Evolutionary conservation across 2,113 vertebrate genomes (phyloP).

Genomic region (Pelusios castaneus): DNA sequence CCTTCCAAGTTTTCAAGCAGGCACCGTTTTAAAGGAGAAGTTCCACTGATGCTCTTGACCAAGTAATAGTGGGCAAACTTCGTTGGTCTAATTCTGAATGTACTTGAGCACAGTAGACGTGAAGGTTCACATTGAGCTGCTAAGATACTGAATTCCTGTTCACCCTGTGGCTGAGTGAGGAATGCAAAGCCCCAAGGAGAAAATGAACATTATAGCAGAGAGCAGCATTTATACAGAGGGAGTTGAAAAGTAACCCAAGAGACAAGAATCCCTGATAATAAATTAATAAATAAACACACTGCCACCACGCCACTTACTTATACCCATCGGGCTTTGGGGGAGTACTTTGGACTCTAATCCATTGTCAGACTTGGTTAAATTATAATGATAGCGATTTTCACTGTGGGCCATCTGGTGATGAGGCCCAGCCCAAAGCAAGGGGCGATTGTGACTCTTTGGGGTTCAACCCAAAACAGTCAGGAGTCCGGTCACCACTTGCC

Average conservation of each 20-base stretch:
- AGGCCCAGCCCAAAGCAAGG: neutral
- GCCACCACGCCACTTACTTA: rapidly evolving
- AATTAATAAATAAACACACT: neutral
- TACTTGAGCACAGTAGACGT: neutral
- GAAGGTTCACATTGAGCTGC: no score
- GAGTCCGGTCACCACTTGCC: neutral
- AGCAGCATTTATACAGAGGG: neutral
- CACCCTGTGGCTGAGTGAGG: neutral
- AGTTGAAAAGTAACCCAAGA: no score
- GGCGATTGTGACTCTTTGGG: neutral
- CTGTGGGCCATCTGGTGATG: neutral
- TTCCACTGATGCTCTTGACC: no score
- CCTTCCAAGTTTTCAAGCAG: no score
- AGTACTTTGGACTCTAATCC: rapidly evolving
- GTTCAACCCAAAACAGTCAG: neutral
- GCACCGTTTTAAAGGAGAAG: no score
- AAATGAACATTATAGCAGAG: neutral
- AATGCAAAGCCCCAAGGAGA: neutral
- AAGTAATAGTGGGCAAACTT: no score
- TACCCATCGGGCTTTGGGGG: no score
- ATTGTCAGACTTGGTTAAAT: neutral
- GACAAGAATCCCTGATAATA: no score
- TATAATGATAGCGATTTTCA: neutral
- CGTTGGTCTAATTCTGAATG: neutral
- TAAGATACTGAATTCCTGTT: neutral